Base-by-base conservation (phyloP, 1,140 invertebrate species). In the Microplitis mediator region DNA sequence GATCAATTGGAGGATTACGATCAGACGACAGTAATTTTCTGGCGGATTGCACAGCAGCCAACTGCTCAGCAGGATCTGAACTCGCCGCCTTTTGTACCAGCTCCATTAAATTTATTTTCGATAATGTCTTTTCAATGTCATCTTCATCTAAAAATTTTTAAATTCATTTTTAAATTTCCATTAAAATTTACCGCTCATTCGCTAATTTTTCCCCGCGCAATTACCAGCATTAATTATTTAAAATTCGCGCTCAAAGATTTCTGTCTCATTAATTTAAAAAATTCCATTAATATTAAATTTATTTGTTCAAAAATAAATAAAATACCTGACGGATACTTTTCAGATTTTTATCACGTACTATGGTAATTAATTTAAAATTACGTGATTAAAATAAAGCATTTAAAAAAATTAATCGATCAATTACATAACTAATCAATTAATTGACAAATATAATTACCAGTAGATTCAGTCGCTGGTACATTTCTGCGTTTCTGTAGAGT, bases 1-100 rank as follows among this genome's bases (percentile, higher is more conserved):
- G 93, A 90, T 99, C 96, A 81, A 99, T 99, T n/a, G 98, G 98
- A 77, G 98, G 98, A 90, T 99, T 99, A 77, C 95, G 92, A 87
- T 99, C 97, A 54, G 95, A 97, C 3, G 97, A 99, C 4, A 99
- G 89, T 67, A 99, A 88, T 88, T 98, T 99, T 72, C 98, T 89
- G 64, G 95, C 95, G 39, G 95, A 91, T 84, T 96, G 95, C 4
- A 97, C 94, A 62, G 95, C 94, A 76, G 89, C 87, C 76, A 96
- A 89, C 86, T 96, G 94, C 78, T 92, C 84, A 23, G 89, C 88
- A 63, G 93, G 91, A 79, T 95, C 90, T n/a, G 83, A 79, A 82
- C 91, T 91, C 4, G 88, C 91, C 39, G 94, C 94, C 79, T 94
- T 93, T 76, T 88, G 86, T 61, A 96, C 94, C 72, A 97, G 85